These are phyloP conservation scores for Rhynchonycteris naso DNA, from an alignment of 2,797 vertebrate genomes.

Conservation along the genomic window DNA sequence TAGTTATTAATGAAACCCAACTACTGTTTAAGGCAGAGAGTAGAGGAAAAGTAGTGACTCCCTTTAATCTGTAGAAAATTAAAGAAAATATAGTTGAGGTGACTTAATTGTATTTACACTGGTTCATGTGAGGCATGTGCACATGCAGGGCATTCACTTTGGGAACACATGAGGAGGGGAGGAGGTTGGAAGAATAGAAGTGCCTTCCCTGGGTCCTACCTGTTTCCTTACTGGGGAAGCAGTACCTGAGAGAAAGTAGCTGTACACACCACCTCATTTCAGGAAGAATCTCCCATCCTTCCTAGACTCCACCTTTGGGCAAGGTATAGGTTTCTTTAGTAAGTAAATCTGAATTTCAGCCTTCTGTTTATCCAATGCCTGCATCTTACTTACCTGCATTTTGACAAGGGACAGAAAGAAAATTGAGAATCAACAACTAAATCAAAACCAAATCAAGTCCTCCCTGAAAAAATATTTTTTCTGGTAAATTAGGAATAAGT, in stretches of 20 bases:
- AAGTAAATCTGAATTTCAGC: background rate
- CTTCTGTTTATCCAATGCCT: background rate
- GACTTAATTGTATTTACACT: background rate
- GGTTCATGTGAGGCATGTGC: background rate
- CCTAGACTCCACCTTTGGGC: background rate
- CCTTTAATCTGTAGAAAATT: background rate
- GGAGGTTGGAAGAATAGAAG: background rate
- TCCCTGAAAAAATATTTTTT: background rate
- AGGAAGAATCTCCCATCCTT: background rate
- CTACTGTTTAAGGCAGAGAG: background rate
- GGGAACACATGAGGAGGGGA: fast-evolving
- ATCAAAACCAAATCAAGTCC: background rate
- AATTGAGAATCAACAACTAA: background rate
- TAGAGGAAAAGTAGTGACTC: fast-evolving
- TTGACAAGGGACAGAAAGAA: background rate
- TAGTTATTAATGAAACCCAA: background rate
- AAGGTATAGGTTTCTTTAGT: background rate
- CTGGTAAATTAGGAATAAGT: background rate
- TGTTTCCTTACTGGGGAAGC: background rate
- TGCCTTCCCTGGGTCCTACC: too few relatives aligned
- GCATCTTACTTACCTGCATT: background rate
- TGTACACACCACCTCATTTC: background rate
- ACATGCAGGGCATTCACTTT: background rate
- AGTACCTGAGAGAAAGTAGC: background rate
- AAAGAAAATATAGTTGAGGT: background rate